Percentiles rank a stretch among this genome's conserved stretches.
Evolutionary conservation across 2,888 invertebrate species (phyloP).

Genomic region (Epistrophe eligans): DNA sequence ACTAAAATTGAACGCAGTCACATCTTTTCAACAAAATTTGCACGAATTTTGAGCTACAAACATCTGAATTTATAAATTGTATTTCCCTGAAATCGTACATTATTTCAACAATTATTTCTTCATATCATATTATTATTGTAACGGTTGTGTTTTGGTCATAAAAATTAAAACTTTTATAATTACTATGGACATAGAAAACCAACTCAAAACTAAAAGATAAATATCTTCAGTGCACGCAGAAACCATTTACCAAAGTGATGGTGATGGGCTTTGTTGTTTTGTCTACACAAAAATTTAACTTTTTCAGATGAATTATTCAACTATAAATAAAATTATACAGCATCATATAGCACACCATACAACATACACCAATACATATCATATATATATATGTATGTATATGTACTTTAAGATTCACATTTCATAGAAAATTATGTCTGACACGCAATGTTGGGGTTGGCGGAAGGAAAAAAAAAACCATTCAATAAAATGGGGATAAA

Average conservation of each 20-base stretch:
- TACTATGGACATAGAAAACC: background rate
- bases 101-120: no score
- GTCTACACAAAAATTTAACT: conserved; percentile 43
- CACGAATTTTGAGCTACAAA: no score
- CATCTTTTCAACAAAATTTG: no score
- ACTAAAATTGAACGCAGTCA: no score
- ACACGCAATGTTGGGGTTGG: conserved; percentile 57
- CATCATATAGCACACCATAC: background rate
- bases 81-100: no score
- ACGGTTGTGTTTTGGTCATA: background rate
- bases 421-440: conserved; percentile 64
- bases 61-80: no score
- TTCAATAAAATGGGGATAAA: conserved; percentile 65
- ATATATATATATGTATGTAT: background rate
- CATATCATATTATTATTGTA: no score
- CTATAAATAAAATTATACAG: conserved; percentile 62
- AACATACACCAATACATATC: no score
- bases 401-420: conserved; percentile 39
- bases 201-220: conserved; percentile 6
- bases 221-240: conserved; percentile 17
- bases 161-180: background rate
- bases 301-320: conserved; percentile 63
- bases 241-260: conserved; percentile 28
- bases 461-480: conserved; percentile 25
- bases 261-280: conserved; percentile 12